Conservation (phyloP, 2,113 vertebrate genomes). For the Dryoscopus gambensis region DNA sequence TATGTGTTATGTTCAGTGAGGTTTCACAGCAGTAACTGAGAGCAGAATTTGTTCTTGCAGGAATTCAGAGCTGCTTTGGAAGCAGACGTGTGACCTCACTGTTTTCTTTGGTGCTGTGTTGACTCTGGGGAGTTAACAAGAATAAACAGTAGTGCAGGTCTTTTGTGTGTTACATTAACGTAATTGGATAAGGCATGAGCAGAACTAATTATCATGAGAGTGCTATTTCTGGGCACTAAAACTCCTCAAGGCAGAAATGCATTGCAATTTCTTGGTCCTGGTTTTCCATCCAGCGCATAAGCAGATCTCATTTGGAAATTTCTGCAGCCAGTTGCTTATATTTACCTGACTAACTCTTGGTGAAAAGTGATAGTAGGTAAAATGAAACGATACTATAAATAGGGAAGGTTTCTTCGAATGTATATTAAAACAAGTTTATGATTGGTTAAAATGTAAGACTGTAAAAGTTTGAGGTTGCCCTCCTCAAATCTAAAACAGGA, state of each 20-base stretch:
- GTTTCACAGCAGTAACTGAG: neutral
- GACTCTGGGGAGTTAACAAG: neutral
- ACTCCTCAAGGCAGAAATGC: neutral
- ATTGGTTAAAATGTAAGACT: neutral
- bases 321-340: neutral
- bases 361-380: neutral
- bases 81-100: neutral
- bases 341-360: neutral
- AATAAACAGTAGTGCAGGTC: neutral
- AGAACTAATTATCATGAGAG: conserved; percentile 6
- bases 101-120: neutral
- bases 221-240: conserved; percentile 25
- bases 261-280: neutral
- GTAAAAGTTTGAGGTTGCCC: neutral
- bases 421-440: neutral
- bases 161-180: conserved; percentile 27
- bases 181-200: conserved; percentile 44
- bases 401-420: neutral
- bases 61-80: neutral
- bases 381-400: neutral
- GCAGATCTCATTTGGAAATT: neutral
- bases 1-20: neutral
- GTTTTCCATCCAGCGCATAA: neutral
- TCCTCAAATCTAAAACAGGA: neutral
- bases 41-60: neutral